Conservation (phyloP, 2,888 invertebrate genomes). For the Drosophila robusta region DNA sequence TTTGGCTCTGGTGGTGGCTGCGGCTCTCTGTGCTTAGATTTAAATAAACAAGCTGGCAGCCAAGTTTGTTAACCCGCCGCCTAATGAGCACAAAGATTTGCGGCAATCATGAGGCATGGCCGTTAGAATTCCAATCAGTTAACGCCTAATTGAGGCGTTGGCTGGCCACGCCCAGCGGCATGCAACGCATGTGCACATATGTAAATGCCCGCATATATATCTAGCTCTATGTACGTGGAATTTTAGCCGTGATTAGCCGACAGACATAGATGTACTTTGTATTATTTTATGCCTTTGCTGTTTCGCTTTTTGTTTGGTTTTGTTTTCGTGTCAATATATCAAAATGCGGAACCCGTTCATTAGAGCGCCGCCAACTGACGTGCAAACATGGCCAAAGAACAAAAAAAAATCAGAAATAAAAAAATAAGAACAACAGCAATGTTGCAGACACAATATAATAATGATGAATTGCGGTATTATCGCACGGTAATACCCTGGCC, state of each 20-base stretch:
- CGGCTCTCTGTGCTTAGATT: conserved; percentile 45
- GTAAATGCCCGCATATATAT: not conserved
- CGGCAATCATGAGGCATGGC: conserved; percentile 61
- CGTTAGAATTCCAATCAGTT: conserved; percentile 74
- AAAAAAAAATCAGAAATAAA: not conserved
- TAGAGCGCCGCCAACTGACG: conserved; percentile 51
- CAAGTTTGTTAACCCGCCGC: conserved; percentile 47
- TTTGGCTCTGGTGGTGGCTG: conserved; percentile 39
- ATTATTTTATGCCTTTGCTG: conserved; percentile 27
- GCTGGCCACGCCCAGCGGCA: conserved; percentile 46
- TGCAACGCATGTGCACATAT: conserved; percentile 35
- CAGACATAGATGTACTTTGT: conserved; percentile 43
- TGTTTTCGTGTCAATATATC: conserved; percentile 74
- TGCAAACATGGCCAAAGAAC: conserved; percentile 44
- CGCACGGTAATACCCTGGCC: conserved; percentile 71
- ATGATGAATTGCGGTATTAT: conserved; percentile 83
- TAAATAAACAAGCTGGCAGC: conserved; percentile 62
- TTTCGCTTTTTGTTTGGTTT: conserved; percentile 14
- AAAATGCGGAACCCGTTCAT: conserved; percentile 74
- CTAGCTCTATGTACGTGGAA: conserved; percentile 26
- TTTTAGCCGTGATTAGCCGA: conserved; percentile 29
- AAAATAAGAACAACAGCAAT: conserved; percentile 22
- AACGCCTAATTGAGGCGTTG: conserved; percentile 71
- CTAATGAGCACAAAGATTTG: conserved; percentile 68
- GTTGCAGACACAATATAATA: conserved; percentile 68